phyloP scores from a whole-genome alignment of 2,797 vertebrate genomes.

The Triplophysa yarkandensis region DNA sequence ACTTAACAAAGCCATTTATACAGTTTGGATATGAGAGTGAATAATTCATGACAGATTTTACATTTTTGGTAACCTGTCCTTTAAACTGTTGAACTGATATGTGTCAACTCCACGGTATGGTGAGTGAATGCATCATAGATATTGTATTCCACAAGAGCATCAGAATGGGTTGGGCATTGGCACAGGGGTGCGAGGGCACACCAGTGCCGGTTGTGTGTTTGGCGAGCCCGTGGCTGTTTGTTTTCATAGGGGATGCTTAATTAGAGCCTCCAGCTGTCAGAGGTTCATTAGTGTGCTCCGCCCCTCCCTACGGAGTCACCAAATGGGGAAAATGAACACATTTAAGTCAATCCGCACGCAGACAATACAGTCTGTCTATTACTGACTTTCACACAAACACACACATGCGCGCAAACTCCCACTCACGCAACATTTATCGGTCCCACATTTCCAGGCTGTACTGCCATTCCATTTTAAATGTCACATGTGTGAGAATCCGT shows the following conservation, averaged over 20 bases:
- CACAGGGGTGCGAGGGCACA: slow-evolving; percentile 25
- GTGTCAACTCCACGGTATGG: not conserved
- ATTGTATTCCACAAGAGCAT: not conserved
- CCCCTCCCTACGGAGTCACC: slow-evolving; percentile 71
- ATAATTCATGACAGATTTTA: too few species aligned
- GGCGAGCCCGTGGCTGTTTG: slow-evolving; percentile 76
- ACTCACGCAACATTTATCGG: slow-evolving; percentile 48
- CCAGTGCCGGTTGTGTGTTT: slow-evolving; percentile 59
- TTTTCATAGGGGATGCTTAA: slow-evolving; percentile 83
- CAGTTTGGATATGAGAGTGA: too few species aligned
- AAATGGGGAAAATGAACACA: slow-evolving; percentile 80
- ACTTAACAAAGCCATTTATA: too few species aligned
- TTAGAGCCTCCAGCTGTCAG: slow-evolving; percentile 86
- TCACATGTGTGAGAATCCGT: slow-evolving; percentile 56
- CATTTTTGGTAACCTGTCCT: too few species aligned
- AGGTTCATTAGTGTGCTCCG: slow-evolving; percentile 79
- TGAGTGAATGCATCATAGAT: not conserved
- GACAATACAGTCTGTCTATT: slow-evolving; percentile 47
- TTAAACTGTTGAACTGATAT: not conserved
- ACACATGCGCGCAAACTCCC: slow-evolving; percentile 19
- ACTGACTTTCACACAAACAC: slow-evolving; percentile 41
- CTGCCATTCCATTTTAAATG: slow-evolving; percentile 57
- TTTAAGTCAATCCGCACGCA: slow-evolving; percentile 73
- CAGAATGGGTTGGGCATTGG: slow-evolving; percentile 9
- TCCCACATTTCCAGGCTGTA: slow-evolving; percentile 53